A percentile compares a stretch with the other conserved stretches of the same genome.
These are phyloP conservation scores for Chloroclystis v-ata DNA, from an alignment of 2,888 invertebrate genomes.

Conservation along the genomic window DNA sequence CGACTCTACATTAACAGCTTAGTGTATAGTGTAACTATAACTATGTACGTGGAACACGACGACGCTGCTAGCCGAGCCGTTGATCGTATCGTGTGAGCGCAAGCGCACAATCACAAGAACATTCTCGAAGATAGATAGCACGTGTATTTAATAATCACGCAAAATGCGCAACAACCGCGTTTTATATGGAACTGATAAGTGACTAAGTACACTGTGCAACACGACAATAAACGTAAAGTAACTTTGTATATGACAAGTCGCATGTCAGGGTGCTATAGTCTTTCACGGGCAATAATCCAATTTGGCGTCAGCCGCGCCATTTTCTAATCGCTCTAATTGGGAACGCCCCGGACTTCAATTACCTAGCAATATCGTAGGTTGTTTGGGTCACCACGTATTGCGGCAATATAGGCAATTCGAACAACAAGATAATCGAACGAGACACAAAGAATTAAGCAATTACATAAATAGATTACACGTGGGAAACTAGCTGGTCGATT, in stretches of 20 bases:
- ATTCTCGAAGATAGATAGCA: conserved; percentile 69
- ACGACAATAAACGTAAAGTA: neutral
- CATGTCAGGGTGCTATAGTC: conserved; percentile 34
- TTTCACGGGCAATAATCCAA: conserved; percentile 52
- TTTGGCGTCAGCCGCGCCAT: conserved; percentile 46
- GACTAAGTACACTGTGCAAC: conserved; percentile 2
- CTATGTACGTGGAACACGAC: conserved; percentile 28
- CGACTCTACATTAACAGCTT: conserved; percentile 33
- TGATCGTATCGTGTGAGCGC: conserved; percentile 35
- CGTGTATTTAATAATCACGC: conserved; percentile 56
- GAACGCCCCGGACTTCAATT: conserved; percentile 49
- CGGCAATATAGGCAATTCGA: conserved; percentile 38
- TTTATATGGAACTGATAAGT: conserved; percentile 38
- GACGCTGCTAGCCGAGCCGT: conserved; percentile 12
- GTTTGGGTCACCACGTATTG: conserved; percentile 36
- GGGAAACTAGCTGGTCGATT: conserved; percentile 30
- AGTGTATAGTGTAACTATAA: conserved; percentile 10
- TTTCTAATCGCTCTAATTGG: conserved; percentile 58
- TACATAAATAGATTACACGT: conserved; percentile 34
- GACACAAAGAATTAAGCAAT: conserved; percentile 27
- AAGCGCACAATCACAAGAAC: conserved; percentile 56
- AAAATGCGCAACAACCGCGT: conserved; percentile 55
- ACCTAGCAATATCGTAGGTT: conserved; percentile 40
- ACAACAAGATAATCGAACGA: conserved; percentile 32
- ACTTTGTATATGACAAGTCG: conserved; percentile 27